Base-by-base conservation (phyloP, 2,888 invertebrate genomes). In the Pristionchus entomophagus region DNA sequence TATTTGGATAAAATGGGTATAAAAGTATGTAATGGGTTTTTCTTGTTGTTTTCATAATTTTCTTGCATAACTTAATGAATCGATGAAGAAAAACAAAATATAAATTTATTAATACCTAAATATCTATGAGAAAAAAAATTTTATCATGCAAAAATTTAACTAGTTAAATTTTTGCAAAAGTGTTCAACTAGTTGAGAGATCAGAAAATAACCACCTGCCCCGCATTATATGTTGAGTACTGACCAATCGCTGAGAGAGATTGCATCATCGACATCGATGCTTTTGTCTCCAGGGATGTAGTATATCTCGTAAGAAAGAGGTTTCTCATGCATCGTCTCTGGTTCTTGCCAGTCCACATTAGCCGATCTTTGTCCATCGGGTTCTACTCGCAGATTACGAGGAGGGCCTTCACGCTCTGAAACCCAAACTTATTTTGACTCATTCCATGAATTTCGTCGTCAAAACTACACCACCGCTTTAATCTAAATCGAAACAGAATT, bases 301-400 rank as follows among this genome's bases (percentile, higher is more conserved):
- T 90, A 93, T 29, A 93, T 88, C 77, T 93, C 93, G 84, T 93
- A 93, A 22, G 90, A 90, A 29, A 91, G 87, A 41, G 93, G 93
- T 19, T 85, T 80, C 65, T 91, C 90, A n/a, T 83, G 83, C 80
- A 80, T 45, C 17, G 19, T 62, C 83, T 88, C 88, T 53, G 92
- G 92, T 45, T 90, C 90, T 53, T 91, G 90, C 93, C 93, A 93
- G 41, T 90, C 88, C 26, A 91, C 90, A 35, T 89, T 87, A 32
- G 91, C 93, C 17, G 91, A 91, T 65, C 90, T 84, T 86, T 93
- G 93, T 51, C 91, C 91, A 82, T 90, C 90, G 12, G 93, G 92
- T 85, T 91, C 90, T 5, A 93, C 93, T 38, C 90, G 87, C 29
- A 93, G 88, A 65, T 93, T 91, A 10, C 88, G 89, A 65, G 93